Percentiles rank a stretch among this genome's conserved stretches.
Evolutionary conservation across 2,113 vertebrate genomes (phyloP).

Genomic region (Bombycilla garrulus): DNA sequence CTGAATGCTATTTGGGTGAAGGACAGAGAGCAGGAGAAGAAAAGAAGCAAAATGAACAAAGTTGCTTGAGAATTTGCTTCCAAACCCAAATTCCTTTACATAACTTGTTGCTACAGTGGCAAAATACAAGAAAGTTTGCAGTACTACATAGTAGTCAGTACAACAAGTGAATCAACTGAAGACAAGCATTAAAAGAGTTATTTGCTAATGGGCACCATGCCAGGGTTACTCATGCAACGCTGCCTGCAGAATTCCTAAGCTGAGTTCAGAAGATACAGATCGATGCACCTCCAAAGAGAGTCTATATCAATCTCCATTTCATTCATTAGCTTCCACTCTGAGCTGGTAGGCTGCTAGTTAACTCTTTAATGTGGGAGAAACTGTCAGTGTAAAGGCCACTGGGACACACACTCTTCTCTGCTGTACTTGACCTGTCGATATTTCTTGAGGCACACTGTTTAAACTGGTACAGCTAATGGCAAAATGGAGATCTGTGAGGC

Average conservation of each 20-base stretch:
- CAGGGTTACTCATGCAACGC: constrained; percentile 79
- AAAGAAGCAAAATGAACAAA: constrained; percentile 26
- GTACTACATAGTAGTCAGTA: constrained; percentile 61
- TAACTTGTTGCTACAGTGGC: constrained; percentile 35
- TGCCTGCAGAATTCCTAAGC: constrained; percentile 81
- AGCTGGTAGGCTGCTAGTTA: constrained; percentile 82
- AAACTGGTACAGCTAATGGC: constrained; percentile 77
- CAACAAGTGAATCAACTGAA: constrained; percentile 79
- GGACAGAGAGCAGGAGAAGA: not conserved
- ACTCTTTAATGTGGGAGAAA: constrained; percentile 85
- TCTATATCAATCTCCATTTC: constrained; percentile 85
- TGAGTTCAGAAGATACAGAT: constrained; percentile 84
- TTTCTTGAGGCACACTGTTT: constrained; percentile 76
- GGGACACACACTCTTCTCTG: constrained; percentile 73
- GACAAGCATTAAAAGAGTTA: constrained; percentile 83
- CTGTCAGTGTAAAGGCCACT: constrained; percentile 80
- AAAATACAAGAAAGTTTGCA: constrained; percentile 58
- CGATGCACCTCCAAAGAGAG: constrained; percentile 84
- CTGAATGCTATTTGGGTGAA: not conserved
- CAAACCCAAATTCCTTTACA: constrained; percentile 37
- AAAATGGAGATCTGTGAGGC: constrained; percentile 72
- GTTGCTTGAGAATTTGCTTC: not conserved
- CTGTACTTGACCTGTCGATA: constrained; percentile 81
- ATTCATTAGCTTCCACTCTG: constrained; percentile 83
- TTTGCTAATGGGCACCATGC: constrained; percentile 82